Evolutionary conservation across 2,888 invertebrate genomes (phyloP).

Genomic region (Leptinotarsa rubiginosa): DNA sequence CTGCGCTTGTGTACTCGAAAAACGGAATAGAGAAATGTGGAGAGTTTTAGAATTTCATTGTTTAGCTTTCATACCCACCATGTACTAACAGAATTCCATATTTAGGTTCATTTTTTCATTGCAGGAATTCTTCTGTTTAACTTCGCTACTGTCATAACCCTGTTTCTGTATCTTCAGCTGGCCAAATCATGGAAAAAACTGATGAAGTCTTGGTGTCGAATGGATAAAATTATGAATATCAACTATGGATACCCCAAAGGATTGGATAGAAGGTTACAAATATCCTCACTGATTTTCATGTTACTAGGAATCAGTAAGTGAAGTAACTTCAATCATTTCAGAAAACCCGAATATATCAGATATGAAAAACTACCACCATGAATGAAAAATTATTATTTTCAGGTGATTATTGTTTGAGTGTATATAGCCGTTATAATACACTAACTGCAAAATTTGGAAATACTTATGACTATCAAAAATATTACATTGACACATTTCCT

Average conservation of each 20-base stretch:
- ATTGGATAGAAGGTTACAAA: conserved; percentile 44
- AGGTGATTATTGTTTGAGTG: conserved; percentile 43
- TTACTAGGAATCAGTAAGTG: conserved; percentile 43
- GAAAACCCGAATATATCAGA: no score
- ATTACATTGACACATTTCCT: conserved; percentile 30
- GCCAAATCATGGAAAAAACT: conserved; percentile 49
- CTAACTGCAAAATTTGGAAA: conserved; percentile 30
- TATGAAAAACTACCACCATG: no score
- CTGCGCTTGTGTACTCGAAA: no score
- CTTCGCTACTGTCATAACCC: conserved; percentile 27
- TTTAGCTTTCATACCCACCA: no score
- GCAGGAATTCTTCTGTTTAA: conserved; percentile 43
- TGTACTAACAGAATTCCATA: neutral
- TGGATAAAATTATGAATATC: conserved; percentile 50
- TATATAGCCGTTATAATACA: conserved; percentile 33
- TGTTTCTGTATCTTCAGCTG: conserved; percentile 44
- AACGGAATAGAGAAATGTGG: no score
- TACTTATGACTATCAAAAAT: conserved; percentile 26
- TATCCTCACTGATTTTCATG: conserved; percentile 37
- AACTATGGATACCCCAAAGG: conserved; percentile 49
- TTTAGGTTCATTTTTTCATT: conserved; percentile 22
- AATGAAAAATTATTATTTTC: neutral
- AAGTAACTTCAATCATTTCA: neutral
- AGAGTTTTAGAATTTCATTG: no score
- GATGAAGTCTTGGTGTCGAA: conserved; percentile 47